phyloP scores from a whole-genome alignment of 2,113 vertebrate genomes.

The Serinus canaria region DNA sequence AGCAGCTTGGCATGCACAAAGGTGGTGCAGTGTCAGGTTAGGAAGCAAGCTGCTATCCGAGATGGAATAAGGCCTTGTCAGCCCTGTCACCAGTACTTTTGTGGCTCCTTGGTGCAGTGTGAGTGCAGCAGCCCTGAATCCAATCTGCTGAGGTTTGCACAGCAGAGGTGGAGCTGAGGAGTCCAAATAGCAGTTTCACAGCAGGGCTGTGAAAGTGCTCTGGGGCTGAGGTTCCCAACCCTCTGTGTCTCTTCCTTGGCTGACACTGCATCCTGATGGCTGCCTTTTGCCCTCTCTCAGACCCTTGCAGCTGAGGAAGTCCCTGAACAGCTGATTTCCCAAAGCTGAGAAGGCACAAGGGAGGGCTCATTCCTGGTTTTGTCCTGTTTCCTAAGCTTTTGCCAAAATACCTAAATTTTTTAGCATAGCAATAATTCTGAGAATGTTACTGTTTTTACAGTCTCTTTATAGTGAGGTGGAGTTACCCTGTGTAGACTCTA shows the following conservation, averaged over 20 bases:
- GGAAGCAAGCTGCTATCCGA: background rate
- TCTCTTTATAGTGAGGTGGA: background rate
- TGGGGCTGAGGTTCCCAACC: background rate
- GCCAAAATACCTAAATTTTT: background rate
- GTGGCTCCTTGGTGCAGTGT: background rate
- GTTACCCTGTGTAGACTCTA: background rate
- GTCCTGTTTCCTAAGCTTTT: background rate
- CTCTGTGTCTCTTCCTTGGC: conserved; percentile 25
- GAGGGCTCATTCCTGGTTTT: background rate
- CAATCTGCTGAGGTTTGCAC: background rate
- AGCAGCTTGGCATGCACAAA: background rate
- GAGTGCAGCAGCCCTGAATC: background rate
- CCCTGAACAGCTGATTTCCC: conserved; percentile 36
- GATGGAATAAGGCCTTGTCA: background rate
- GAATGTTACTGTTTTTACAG: background rate
- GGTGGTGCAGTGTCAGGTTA: background rate
- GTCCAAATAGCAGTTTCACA: background rate
- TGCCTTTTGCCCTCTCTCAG: conserved; percentile 54
- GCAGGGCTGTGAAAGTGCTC: background rate
- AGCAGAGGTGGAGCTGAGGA: background rate
- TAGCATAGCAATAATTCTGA: background rate
- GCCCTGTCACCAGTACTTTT: background rate
- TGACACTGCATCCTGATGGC: conserved; percentile 1
- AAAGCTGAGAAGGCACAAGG: background rate
- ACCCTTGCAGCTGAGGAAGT: conserved; percentile 21